Evolutionary conservation across 2,888 invertebrate species (phyloP).

Genomic region (Clanis bilineata): DNA sequence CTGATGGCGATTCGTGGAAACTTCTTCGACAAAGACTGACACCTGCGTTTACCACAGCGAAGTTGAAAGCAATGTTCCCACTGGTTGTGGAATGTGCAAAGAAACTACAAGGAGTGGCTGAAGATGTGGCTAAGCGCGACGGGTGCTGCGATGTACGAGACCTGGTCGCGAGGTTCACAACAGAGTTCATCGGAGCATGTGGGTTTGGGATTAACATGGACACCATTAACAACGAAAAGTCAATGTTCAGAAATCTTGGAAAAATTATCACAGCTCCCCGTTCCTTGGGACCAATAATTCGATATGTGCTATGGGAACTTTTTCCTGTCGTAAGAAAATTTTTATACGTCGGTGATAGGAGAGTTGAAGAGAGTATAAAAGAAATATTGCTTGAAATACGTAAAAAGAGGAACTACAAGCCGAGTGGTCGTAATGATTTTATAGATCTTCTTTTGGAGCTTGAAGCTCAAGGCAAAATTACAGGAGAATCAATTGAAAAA

Average conservation of each 20-base stretch:
- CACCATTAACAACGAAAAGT: constrained; percentile 49
- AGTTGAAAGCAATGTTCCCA: constrained; percentile 66
- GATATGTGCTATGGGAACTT: constrained; percentile 40
- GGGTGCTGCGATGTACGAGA: constrained; percentile 48
- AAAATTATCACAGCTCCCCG: constrained; percentile 40
- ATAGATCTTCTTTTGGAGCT: constrained; percentile 52
- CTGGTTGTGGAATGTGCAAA: constrained; percentile 60
- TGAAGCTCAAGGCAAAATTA: constrained; percentile 49
- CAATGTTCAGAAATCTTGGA: constrained; percentile 47
- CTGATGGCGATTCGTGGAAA: constrained; percentile 63
- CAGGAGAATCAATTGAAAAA: constrained; percentile 54
- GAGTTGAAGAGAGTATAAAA: constrained; percentile 30
- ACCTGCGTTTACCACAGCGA: constrained; percentile 62
- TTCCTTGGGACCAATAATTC: constrained; percentile 27
- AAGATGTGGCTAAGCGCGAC: constrained; percentile 40
- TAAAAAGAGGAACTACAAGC: constrained; percentile 50
- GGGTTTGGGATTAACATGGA: constrained; percentile 58
- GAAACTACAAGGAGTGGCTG: constrained; percentile 46
- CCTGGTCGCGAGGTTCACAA: constrained; percentile 57
- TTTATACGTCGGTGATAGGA: constrained; percentile 30
- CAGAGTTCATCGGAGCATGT: constrained; percentile 58
- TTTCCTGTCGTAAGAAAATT: constrained; percentile 44
- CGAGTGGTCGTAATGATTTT: constrained; percentile 53
- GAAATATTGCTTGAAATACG: constrained; percentile 46
- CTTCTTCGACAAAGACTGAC: constrained; percentile 61